Percentiles rank a stretch among this genome's conserved stretches.
Evolutionary conservation across 2,888 invertebrate genomes (phyloP).

Genomic region (Drosophila lutescens): DNA sequence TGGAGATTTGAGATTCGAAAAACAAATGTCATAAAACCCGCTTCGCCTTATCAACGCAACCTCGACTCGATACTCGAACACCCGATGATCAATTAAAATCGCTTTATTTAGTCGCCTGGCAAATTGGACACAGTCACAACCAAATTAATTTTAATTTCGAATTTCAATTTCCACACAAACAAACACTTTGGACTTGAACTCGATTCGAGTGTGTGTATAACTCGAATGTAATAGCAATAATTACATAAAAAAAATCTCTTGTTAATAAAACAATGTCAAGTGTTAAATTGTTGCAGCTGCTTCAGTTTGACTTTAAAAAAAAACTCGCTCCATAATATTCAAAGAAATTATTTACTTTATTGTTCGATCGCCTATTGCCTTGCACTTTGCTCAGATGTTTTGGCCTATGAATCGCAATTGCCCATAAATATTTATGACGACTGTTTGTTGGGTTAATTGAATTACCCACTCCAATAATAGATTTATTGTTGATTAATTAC

Average conservation of each 20-base stretch:
- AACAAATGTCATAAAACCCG: conserved; percentile 41
- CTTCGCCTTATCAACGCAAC: conserved; percentile 58
- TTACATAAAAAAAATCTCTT: conserved; percentile 30
- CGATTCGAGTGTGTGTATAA: conserved; percentile 42
- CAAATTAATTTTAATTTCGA: conserved; percentile 12
- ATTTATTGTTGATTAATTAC: conserved; percentile 69
- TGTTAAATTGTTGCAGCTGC: conserved; percentile 49
- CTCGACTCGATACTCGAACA: neutral
- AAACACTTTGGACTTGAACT: conserved; percentile 64
- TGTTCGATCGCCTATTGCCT: conserved; percentile 44
- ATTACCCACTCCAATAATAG: conserved; percentile 54
- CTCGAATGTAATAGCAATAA: conserved; percentile 56
- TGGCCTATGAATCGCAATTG: conserved; percentile 49
- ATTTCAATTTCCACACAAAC: conserved; percentile 2
- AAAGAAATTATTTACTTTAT: conserved; percentile 43
- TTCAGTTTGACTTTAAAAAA: conserved; percentile 9
- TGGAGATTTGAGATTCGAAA: conserved; percentile 29
- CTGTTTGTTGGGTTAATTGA: conserved; percentile 70
- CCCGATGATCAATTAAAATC: conserved; percentile 65
- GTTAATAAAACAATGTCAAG: conserved; percentile 71
- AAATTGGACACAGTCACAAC: conserved; percentile 39
- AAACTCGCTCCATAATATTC: conserved; percentile 26
- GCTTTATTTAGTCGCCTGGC: conserved; percentile 70
- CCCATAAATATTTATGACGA: conserved; percentile 40
- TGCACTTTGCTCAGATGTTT: conserved; percentile 42